Percentiles rank a stretch among this genome's conserved stretches.
Evolutionary conservation across 2,113 vertebrate species (phyloP).

Genomic region (Trematocara variabile): DNA sequence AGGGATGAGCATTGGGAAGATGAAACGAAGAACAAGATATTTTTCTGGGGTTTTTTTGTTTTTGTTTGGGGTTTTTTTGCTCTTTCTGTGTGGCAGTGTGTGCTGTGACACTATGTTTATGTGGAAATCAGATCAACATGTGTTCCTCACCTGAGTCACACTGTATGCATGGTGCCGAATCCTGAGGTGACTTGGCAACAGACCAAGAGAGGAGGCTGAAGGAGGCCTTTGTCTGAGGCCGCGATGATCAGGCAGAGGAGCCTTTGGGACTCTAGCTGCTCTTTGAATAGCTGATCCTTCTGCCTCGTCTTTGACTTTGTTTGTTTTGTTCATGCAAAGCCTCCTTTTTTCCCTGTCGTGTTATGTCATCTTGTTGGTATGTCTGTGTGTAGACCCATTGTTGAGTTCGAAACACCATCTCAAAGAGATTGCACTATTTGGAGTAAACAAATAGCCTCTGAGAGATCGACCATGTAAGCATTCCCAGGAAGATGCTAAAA

Average conservation of each 20-base stretch:
- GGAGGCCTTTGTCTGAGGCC: constrained; percentile 51
- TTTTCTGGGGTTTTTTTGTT: not conserved
- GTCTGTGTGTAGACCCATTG: not conserved
- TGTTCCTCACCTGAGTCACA: constrained; percentile 53
- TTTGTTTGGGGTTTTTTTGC: not conserved
- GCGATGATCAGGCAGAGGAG: not conserved
- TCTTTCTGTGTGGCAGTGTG: not conserved
- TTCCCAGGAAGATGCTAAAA: not conserved
- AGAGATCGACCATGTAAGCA: not conserved
- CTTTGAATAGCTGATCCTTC: not conserved
- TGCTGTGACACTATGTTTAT: not conserved
- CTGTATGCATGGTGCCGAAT: constrained; percentile 8
- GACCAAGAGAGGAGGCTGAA: constrained; percentile 19
- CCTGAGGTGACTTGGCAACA: constrained; percentile 18
- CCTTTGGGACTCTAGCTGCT: not conserved
- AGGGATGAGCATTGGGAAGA: not conserved
- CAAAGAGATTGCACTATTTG: not conserved
- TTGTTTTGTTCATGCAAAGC: constrained; percentile 4
- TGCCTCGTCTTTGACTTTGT: not conserved
- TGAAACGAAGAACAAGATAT: not conserved
- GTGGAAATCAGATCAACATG: constrained; percentile 29
- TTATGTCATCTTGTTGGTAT: not conserved
- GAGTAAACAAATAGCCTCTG: not conserved
- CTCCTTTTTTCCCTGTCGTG: not conserved
- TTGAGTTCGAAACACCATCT: not conserved